Evolutionary conservation across 2,797 vertebrate species (phyloP).

Genomic region (Clamator glandarius): DNA sequence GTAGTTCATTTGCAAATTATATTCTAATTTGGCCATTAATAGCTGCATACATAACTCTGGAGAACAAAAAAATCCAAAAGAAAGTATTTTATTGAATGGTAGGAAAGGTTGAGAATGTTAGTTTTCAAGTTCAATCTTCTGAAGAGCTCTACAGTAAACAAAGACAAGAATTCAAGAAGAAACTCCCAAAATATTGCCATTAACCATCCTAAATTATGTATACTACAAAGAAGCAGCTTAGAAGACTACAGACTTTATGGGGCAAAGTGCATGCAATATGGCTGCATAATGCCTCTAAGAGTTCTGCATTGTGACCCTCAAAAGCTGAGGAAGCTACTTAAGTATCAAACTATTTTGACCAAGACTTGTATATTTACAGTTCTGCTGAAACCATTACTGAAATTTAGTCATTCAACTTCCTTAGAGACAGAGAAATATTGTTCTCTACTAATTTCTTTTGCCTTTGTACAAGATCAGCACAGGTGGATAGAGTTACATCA

Average conservation of each 20-base stretch:
- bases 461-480: background rate
- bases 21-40: background rate
- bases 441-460: background rate
- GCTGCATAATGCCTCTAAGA: background rate
- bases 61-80: background rate
- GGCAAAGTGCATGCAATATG: background rate
- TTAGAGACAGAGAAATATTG: background rate
- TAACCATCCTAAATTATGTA: background rate
- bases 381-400: background rate
- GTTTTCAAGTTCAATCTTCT: background rate
- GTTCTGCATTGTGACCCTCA: background rate
- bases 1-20: background rate
- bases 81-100: background rate
- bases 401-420: slow-evolving; percentile 13
- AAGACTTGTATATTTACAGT: background rate
- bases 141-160: background rate
- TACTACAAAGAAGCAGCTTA: background rate
- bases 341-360: background rate
- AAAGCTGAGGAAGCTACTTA: background rate
- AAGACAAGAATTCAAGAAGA: background rate
- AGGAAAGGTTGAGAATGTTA: background rate
- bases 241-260: background rate
- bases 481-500: background rate
- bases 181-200: background rate
- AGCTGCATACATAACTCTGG: background rate